phyloP scores from a whole-genome alignment of 2,113 vertebrate genomes.

The Urocynchramus pylzowi region DNA sequence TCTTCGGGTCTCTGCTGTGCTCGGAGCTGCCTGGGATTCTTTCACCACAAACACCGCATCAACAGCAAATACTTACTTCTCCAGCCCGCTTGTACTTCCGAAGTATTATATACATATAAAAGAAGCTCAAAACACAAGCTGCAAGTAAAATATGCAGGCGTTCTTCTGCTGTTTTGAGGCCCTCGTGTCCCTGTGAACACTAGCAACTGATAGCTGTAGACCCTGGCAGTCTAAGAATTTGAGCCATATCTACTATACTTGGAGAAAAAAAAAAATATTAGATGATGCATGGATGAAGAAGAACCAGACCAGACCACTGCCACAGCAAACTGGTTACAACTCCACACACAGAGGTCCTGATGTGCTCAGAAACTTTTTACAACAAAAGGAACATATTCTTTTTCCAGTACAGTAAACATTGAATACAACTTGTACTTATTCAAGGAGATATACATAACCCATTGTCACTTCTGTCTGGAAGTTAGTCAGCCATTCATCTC shows the following conservation, averaged over 20 bases:
- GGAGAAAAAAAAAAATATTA: background rate
- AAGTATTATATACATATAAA: background rate
- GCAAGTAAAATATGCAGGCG: background rate
- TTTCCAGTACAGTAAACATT: background rate
- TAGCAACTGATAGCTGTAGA: background rate
- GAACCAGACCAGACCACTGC: background rate
- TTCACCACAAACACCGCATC: background rate
- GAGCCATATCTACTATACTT: background rate
- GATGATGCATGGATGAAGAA: background rate
- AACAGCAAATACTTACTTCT: background rate
- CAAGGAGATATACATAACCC: background rate
- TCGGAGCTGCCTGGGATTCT: background rate
- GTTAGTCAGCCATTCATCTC: background rate
- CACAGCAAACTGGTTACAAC: background rate
- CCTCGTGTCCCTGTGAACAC: background rate
- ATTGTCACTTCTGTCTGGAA: background rate
- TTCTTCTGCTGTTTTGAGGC: background rate
- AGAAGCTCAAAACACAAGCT: background rate
- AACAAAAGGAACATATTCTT: background rate
- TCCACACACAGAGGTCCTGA: background rate
- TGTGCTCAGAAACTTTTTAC: background rate
- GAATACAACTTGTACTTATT: background rate
- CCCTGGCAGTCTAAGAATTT: background rate
- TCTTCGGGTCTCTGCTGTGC: background rate
- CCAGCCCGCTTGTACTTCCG: fast-evolving